Base-by-base conservation (phyloP, 2,797 vertebrate genomes). In the Esox masquinongy region DNA sequence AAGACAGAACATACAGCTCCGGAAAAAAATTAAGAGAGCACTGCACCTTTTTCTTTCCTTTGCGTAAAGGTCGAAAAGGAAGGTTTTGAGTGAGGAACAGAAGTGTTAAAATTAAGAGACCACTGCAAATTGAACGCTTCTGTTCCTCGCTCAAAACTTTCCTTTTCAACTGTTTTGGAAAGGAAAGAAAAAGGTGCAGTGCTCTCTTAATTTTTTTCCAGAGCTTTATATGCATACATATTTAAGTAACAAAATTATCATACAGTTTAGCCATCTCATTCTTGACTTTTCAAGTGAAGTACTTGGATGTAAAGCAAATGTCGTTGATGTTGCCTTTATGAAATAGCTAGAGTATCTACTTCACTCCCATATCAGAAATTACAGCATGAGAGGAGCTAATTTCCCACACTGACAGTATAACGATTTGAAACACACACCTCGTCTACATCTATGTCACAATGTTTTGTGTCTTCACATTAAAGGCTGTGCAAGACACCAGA, bases 291-390 rank as follows among this genome's bases (percentile, higher is more conserved):
- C 81, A 77, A 68, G 76, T 69, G 70, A 74, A 75, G 43, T 56
- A 76, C 73, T 73, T 81, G 39, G 72, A 74, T 82, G 61, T 81
- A 78, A 39, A 39, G 36, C 36, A 4, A 83, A 77, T 81, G 78
- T 67, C 79, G 61, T 64, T 63, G 49, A 61, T 83, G 64, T 64
- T 75, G 77, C 64, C 72, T 22, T 76, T 61, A 70, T 84, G 83
- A 78, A 73, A 81, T 77, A 79, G 81, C 81, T 84, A 78, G 15
- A 73, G 79, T 83, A 76, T 80, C 69, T 84, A 76, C 81, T 59
- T 72, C 64, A 68, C 4, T 77, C 63, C 79, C 77, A 74, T 77
- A 75, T 83, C 53, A 56, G 79, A 78, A 74, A 79, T 82, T 69
- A 79, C 77, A 77, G 68, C 66, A 72, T 75, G 73, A 78, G 76